These are phyloP conservation scores for Rhipidura dahli DNA, from an alignment of 2,113 vertebrate species.

Conservation along the genomic window DNA sequence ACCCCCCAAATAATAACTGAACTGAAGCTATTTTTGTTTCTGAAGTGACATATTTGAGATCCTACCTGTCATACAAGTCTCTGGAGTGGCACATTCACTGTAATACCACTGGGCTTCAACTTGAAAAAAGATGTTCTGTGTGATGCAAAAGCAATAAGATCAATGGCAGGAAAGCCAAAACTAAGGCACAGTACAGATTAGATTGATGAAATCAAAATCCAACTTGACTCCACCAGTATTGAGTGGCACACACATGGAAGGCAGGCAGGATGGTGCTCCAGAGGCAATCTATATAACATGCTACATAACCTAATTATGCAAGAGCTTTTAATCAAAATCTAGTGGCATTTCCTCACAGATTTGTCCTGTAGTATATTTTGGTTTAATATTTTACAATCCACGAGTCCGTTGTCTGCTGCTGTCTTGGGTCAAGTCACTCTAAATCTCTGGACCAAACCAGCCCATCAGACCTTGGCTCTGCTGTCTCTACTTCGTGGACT, in stretches of 20 bases:
- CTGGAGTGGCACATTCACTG: background rate
- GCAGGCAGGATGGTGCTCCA: background rate
- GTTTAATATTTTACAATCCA: conserved; percentile 1
- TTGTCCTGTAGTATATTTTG: background rate
- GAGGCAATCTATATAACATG: background rate
- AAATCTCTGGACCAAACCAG: conserved; percentile 9
- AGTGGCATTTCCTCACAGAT: conserved; percentile 25
- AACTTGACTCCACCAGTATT: background rate
- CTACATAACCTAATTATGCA: background rate
- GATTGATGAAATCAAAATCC: background rate
- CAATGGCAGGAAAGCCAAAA: background rate
- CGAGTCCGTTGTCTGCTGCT: background rate
- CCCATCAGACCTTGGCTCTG: background rate
- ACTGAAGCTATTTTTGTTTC: background rate
- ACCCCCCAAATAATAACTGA: background rate
- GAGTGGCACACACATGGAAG: background rate
- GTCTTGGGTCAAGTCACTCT: background rate
- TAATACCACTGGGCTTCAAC: background rate
- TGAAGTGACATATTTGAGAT: background rate
- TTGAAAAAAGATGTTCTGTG: background rate
- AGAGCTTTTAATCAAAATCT: conserved; percentile 10
- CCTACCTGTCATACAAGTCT: background rate
- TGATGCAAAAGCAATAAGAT: background rate
- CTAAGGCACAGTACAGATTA: background rate
- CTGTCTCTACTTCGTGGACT: conserved; percentile 17